Evolutionary conservation across 2,113 vertebrate species (phyloP).

Genomic region (Tyto alba): DNA sequence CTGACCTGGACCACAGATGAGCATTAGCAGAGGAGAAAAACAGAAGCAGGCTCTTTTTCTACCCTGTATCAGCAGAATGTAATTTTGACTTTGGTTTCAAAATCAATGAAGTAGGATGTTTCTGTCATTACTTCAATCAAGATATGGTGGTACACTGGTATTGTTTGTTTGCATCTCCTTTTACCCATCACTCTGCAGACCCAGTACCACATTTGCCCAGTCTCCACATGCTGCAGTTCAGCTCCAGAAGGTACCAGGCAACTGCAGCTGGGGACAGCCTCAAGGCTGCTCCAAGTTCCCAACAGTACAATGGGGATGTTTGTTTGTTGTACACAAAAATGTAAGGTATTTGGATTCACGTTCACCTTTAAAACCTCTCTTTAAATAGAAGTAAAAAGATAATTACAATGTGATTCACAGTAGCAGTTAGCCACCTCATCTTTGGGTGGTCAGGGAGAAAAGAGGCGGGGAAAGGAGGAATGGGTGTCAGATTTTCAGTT

Average conservation of each 20-base stretch:
- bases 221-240: background rate
- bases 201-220: rapidly evolving
- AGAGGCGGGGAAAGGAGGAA: background rate
- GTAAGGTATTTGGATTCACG: background rate
- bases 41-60: background rate
- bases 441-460: background rate
- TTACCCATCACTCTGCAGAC: background rate
- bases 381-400: background rate
- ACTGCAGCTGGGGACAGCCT: background rate
- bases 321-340: background rate
- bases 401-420: background rate
- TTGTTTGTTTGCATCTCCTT: background rate
- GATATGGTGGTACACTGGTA: background rate
- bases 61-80: background rate
- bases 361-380: background rate
- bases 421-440: background rate
- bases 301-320: background rate
- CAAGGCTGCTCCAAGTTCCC: background rate
- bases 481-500: background rate
- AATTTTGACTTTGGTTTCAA: background rate
- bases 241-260: background rate
- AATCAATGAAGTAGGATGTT: background rate
- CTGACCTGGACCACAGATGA: background rate
- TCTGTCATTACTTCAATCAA: background rate
- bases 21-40: background rate